Percentiles rank a stretch among this genome's conserved stretches.
phyloP scores from a whole-genome alignment of 2,797 vertebrate species.

The Falco naumanni region DNA sequence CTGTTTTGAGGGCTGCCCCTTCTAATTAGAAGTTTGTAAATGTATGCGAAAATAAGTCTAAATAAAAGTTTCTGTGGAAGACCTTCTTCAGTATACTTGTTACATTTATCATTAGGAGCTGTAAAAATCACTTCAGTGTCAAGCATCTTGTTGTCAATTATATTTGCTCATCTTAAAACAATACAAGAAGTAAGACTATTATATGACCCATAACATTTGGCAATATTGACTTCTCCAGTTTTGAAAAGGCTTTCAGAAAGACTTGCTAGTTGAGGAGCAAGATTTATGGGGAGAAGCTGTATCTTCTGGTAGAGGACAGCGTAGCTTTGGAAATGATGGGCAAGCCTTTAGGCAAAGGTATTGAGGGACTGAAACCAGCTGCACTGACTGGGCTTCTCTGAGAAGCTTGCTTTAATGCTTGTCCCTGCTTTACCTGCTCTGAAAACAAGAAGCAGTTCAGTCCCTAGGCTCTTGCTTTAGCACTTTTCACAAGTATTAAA shows the following conservation, averaged over 20 bases:
- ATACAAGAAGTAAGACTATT: background rate
- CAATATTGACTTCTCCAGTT: background rate
- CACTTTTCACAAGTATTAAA: slow-evolving; percentile 36
- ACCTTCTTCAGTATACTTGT: background rate
- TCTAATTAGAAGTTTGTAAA: background rate
- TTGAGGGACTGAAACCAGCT: background rate
- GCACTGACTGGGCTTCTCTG: background rate
- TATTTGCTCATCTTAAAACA: slow-evolving; percentile 19
- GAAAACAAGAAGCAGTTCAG: background rate
- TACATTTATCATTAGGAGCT: background rate
- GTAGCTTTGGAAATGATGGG: background rate
- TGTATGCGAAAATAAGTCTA: background rate
- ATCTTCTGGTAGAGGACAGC: background rate
- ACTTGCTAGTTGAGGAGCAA: background rate
- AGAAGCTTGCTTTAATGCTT: background rate
- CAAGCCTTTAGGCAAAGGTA: background rate
- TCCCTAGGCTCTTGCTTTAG: slow-evolving; percentile 16
- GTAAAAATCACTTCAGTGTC: background rate
- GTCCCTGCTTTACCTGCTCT: slow-evolving; percentile 22
- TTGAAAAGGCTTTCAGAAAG: background rate
- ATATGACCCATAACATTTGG: background rate
- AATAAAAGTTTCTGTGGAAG: background rate
- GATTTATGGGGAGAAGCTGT: background rate
- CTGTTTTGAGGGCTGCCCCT: background rate
- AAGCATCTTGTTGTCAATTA: background rate